Evolutionary conservation across 2,888 invertebrate genomes (phyloP), one percentile per base, ranked within the genome.

Genomic region (Drosophila mimica): DNA sequence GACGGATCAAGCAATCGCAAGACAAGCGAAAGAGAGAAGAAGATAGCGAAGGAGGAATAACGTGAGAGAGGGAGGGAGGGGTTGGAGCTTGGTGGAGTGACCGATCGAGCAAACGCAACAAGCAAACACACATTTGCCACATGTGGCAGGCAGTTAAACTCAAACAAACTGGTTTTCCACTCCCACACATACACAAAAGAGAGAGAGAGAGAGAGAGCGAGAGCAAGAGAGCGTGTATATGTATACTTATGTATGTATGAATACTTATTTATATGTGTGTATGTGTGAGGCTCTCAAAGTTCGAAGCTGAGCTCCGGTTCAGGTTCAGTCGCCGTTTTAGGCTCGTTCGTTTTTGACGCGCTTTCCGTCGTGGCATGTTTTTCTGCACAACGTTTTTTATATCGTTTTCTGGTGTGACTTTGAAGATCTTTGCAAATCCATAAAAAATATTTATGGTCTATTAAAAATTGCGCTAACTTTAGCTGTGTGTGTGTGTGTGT

Each of bases 131-230:
- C 59, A 72, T 65, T 66, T 76, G 77, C 67, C 67, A 77, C 63
- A 74, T 74, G 74, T 74, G 74, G 74, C 59, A 67, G 57, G 59
- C 63, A 65, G 81, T 70, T 68, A 59, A 72, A 79, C 76, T 72
- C 88, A 88, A 84, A 82, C 88, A 89, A 85, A 84, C 85, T 71
- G 82, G 85, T 85, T 85, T 70, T 70, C 43, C 65, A 87, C 89
- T 79, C 88, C 88, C 84, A 89, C 84, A 77, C 81, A 74, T 33
- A 72, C 70, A 73, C 53, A 46, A 43, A 33, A 48, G 33, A 36
- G 58, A 43, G 33, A 56, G 62, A 48, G 61, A 43, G 13, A 30
- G 43, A 57, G 52, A 52, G 49, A 52, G 49, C 25, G 5, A n/a
- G 61, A 43, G 13, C 31, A 48, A 57, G 52, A 52, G 49, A 52